phyloP scores from a whole-genome alignment of 1,140 invertebrate genomes.

The Choristoneura fumiferana region DNA sequence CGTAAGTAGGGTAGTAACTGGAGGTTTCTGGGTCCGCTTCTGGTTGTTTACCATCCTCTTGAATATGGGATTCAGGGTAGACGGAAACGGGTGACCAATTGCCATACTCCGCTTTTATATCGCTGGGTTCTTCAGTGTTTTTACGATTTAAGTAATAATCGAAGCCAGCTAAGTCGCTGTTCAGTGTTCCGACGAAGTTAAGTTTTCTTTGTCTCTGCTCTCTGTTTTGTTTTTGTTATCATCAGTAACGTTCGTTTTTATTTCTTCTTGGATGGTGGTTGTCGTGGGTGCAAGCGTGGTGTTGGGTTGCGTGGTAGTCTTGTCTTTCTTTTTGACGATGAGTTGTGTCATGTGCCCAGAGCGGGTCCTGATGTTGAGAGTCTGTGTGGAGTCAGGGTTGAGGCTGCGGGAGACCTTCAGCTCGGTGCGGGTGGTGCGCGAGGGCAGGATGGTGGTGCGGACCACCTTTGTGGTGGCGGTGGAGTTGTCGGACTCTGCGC shows the following conservation, averaged over 20 bases:
- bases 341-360: slow-evolving; percentile 86
- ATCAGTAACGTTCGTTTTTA: slow-evolving; percentile 29
- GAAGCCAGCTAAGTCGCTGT: slow-evolving; percentile 66
- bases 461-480: slow-evolving; percentile 64
- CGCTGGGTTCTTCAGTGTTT: slow-evolving; percentile 60
- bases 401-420: slow-evolving; percentile 88
- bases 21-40: slow-evolving; percentile 60
- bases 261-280: slow-evolving; percentile 13
- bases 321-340: slow-evolving; percentile 86
- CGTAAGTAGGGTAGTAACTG: slow-evolving; percentile 68
- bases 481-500: slow-evolving; percentile 40
- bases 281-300: slow-evolving; percentile 55
- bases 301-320: slow-evolving; percentile 47
- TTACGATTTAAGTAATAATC: slow-evolving; percentile 73
- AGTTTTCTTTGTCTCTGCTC: slow-evolving; percentile 64
- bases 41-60: slow-evolving; percentile 60
- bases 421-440: slow-evolving; percentile 82
- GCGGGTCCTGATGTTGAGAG: slow-evolving; percentile 85
- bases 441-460: slow-evolving; percentile 66
- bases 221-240: slow-evolving; percentile 63
- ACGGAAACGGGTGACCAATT: slow-evolving; percentile 77
- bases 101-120: slow-evolving; percentile 74
- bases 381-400: slow-evolving; percentile 86
- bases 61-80: slow-evolving; percentile 71
- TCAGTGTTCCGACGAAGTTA: slow-evolving; percentile 51